Evolutionary conservation across 2,888 invertebrate genomes (phyloP).

Genomic region (Drosophila paranaensis): DNA sequence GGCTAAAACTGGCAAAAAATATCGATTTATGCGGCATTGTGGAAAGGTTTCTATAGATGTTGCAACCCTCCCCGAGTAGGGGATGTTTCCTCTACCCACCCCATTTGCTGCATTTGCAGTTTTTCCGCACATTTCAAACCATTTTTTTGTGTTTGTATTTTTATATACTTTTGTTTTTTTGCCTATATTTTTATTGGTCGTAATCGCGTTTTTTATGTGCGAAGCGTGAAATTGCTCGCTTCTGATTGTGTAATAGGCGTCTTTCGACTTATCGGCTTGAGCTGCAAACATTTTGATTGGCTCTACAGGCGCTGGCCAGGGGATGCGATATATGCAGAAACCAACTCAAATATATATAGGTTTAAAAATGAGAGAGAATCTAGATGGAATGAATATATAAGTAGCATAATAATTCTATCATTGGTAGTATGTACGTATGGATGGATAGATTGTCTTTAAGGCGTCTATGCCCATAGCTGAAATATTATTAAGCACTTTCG

Average conservation of each 20-base stretch:
- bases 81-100: constrained; percentile 62
- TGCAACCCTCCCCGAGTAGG: constrained; percentile 56
- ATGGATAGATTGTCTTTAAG: neutral
- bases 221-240: constrained; percentile 55
- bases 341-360: neutral
- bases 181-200: constrained; percentile 69
- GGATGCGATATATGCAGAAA: neutral
- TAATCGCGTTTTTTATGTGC: constrained; percentile 58
- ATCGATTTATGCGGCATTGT: constrained; percentile 57
- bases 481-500: neutral
- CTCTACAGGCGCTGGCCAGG: neutral
- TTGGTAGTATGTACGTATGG: neutral
- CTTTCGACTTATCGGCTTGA: constrained; percentile 50
- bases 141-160: constrained; percentile 31
- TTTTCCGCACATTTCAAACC: constrained; percentile 21
- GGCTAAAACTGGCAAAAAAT: constrained; percentile 20
- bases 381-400: neutral
- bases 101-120: constrained; percentile 29
- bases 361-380: neutral
- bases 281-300: constrained; percentile 64
- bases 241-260: constrained; percentile 59
- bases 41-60: constrained; percentile 42
- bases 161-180: constrained; percentile 29
- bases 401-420: neutral
- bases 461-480: neutral